phyloP scores from a whole-genome alignment of 1,140 invertebrate genomes.

The Caenorhabditis inopinata region DNA sequence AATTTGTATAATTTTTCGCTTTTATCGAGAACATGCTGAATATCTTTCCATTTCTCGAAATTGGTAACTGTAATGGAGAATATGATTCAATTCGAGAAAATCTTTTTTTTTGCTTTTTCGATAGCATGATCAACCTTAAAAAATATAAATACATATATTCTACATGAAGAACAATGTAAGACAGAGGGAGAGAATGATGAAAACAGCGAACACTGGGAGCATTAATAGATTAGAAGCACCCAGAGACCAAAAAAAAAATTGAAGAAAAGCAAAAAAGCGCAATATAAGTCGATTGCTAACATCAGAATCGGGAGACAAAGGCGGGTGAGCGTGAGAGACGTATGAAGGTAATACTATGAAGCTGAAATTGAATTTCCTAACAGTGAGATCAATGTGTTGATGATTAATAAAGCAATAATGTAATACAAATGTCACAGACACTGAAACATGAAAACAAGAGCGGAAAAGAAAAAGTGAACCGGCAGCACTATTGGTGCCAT shows the following conservation, averaged over 20 bases:
- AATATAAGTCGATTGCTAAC: not conserved
- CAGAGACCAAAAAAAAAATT: not conserved
- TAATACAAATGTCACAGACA: not conserved
- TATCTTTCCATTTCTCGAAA: no score
- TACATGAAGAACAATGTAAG: not conserved
- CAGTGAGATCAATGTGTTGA: slow-evolving; percentile 7
- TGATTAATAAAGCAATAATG: not conserved
- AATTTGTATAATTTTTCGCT: not conserved
- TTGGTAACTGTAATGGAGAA: no score
- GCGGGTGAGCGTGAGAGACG: not conserved
- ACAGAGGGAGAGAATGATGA: not conserved
- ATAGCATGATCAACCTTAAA: not conserved
- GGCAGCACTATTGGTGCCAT: not conserved
- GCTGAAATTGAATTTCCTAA: slow-evolving; percentile 16
- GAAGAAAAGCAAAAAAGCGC: not conserved
- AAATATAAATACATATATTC: slow-evolving; percentile 17
- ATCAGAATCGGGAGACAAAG: not conserved
- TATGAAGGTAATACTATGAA: not conserved
- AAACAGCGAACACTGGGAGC: not conserved
- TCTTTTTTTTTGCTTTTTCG: not conserved
- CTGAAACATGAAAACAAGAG: not conserved
- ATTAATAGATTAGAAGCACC: slow-evolving; percentile 16
- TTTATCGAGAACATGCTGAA: no score
- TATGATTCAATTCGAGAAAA: no score
- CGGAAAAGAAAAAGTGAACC: slow-evolving; percentile 15